Base-by-base conservation (phyloP, 92 coral and sea anemone species). In the Phenganax stokvisi region DNA sequence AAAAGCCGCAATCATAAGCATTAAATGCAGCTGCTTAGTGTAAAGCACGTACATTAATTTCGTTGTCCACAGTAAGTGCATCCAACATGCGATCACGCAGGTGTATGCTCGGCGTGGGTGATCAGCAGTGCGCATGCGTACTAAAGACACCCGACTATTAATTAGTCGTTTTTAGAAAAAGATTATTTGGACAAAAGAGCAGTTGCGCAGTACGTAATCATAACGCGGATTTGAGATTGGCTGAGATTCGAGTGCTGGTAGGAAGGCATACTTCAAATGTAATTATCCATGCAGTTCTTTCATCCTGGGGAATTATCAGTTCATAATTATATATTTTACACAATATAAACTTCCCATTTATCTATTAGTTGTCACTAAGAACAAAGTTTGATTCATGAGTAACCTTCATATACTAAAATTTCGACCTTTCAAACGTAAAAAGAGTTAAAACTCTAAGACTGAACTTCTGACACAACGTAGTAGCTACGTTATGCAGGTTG, bases 31-130 rank as follows among this genome's bases (percentile, higher is more conserved):
- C 81, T 76, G 70, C 81, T 59, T 29, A 57, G 57, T 29, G n/a
- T 68, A 76, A 76, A 76, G 69, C 51, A 25, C 61, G 54, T 57
- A 11, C 44, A 27, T 76, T 76, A 10, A 57, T 76, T 76, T 76
- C 67, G 58, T 64, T 57, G 51, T 25, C 12, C 60, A 54, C 30
- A 7, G 54, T 44, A 57, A 76, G 54, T 54, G 80, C 51, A 70
- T 37, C 47, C 47, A 37, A 37, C 47, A 37, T 16, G 70, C n/a
- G n/a, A 1, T 29, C 56, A 0, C 47, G 81, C 81, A 76, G 81
- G 81, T 76, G 81, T 56, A 30, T n/a, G 56, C 13, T 69, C 11
- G 25, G 69, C 56, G 81, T 52, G 81, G 64, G 52, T 7, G 70
- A 37, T 37, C 47, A 37, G 54, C 81, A 68, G 17, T 30, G 81